phyloP scores from a whole-genome alignment of 1,140 invertebrate species.

The Pomacea maculata region DNA sequence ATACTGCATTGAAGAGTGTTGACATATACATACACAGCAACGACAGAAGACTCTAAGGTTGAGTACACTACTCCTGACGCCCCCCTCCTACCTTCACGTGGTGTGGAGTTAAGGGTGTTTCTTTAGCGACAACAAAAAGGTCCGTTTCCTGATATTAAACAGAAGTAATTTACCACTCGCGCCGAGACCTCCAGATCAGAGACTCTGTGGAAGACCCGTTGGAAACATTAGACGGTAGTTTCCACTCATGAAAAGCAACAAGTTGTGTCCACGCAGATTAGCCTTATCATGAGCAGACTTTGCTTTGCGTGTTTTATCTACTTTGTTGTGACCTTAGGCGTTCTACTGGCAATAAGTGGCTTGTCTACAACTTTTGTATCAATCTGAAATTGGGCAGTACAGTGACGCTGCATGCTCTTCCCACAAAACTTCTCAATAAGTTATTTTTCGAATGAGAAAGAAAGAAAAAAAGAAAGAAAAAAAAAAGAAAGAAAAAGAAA shows the following conservation, averaged over 20 bases:
- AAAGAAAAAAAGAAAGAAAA: background rate
- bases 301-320: slow-evolving; percentile 5
- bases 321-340: background rate
- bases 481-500: background rate
- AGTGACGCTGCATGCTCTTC: background rate
- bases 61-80: background rate
- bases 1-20: too few species aligned
- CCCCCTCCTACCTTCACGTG: background rate
- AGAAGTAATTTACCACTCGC: background rate
- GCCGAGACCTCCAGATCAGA: too few species aligned
- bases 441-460: too few species aligned
- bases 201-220: too few species aligned
- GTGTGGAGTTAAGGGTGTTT: background rate
- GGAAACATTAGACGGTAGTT: background rate
- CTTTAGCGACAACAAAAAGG: background rate
- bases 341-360: background rate
- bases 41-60: background rate
- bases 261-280: background rate
- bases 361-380: background rate
- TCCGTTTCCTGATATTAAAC: background rate
- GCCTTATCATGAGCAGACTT: background rate
- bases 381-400: background rate
- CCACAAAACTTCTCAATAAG: background rate
- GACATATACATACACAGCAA: background rate
- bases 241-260: background rate